These are phyloP conservation scores for Suillia variegata DNA, from an alignment of 2,888 invertebrate genomes.

Conservation along the genomic window DNA sequence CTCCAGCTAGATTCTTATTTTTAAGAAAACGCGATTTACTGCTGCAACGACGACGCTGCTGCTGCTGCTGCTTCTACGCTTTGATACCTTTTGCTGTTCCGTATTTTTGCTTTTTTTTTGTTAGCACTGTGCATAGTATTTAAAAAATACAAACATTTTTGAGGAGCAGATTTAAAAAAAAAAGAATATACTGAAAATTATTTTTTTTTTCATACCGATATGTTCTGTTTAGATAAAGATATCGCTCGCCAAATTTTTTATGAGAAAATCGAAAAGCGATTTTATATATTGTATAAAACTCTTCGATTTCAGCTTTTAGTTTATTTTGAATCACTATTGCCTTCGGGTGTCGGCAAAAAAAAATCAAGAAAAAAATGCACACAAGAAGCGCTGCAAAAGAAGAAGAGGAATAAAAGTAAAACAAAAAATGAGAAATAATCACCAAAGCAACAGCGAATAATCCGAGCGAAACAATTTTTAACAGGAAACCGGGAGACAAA, in stretches of 20 bases:
- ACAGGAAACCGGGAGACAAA: conserved; percentile 12
- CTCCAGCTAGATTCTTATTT: background rate
- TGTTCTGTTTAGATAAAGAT: too few relatives aligned
- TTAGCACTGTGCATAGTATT: too few relatives aligned
- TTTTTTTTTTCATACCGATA: too few relatives aligned
- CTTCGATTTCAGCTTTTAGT: background rate
- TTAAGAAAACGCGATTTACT: conserved; percentile 9
- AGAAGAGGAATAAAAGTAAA: background rate
- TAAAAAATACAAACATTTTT: too few relatives aligned
- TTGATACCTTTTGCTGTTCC: background rate
- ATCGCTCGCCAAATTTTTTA: too few relatives aligned
- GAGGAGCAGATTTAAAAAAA: too few relatives aligned
- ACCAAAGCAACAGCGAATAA: conserved; percentile 33
- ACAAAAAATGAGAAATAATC: conserved; percentile 26
- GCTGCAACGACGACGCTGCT: background rate
- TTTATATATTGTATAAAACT: too few relatives aligned
- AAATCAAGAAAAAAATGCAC: background rate
- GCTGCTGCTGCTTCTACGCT: background rate
- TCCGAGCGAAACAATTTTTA: conserved; percentile 27
- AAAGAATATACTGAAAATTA: too few relatives aligned
- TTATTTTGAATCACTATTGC: background rate
- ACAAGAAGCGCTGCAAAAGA: background rate
- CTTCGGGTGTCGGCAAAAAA: background rate
- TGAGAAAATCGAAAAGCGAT: too few relatives aligned
- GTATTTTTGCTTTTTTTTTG: too few relatives aligned